Evolutionary conservation across 2,888 invertebrate species (phyloP), one percentile per base, ranked within the genome.

Genomic region (Choristoneura rosaceana): DNA sequence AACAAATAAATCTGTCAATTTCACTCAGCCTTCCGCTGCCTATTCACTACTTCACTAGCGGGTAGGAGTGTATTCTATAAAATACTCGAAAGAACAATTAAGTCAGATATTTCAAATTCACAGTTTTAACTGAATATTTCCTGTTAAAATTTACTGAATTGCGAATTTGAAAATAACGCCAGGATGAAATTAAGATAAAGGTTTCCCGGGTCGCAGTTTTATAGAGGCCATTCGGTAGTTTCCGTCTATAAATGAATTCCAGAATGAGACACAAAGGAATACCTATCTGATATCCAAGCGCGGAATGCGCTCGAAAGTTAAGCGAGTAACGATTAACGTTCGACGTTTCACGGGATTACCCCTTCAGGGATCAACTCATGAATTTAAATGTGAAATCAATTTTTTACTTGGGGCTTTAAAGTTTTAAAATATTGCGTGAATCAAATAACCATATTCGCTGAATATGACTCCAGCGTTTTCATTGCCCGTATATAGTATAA

Each of bases 1-100:
- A 84, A 87, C 87, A 89, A 93, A 93, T 93, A 93, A 93, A 93
- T 92, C 93, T 93, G 93, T 92, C 93, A 92, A 91, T 92, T 92
- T 92, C 93, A 92, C 89, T 92, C 92, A 91, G 82, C 84, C 88
- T 86, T 84, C 88, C 85, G 82, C 83, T 84, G 84, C 78, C 86
- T 84, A 82, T 84, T 81, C 83, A 82, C 82, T 85, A 78, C 78
- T 75, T 76, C 64, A 71, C 76, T 71, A 68, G 68, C 74, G 66
- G 47, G 63, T 76, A 82, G 80, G 81, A 58, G 38, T 71, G 45
- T 58, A 68, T 58, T 63, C 47, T 58, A 10, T 38, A 25, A 55
- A 71, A 38, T 25, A 67, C 38, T 47, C 58, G 62, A 58, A 14
- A 67, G 12, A 34, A 58, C 25, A 62, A n/a, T 61, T 45, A 14